Conservation (phyloP, 2,797 vertebrate genomes). For the Lophura swinhoii region DNA sequence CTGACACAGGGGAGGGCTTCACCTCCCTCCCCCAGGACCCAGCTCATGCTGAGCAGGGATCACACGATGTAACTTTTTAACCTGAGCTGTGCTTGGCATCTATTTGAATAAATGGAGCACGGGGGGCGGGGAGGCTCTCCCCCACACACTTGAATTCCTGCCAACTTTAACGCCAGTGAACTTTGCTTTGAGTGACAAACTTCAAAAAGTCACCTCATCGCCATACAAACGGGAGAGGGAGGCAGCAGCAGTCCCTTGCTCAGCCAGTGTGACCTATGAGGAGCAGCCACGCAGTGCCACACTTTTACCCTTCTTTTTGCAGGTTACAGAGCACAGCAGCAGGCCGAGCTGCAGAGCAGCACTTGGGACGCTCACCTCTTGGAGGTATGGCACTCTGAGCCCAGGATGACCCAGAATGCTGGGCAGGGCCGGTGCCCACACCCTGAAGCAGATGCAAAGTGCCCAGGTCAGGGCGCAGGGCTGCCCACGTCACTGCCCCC, state of each 20-base stretch:
- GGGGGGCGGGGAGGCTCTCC: neutral
- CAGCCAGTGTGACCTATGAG: neutral
- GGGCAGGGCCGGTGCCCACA: neutral
- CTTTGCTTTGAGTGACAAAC: constrained; percentile 57
- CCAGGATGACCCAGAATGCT: rapidly evolving
- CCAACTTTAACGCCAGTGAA: constrained; percentile 14
- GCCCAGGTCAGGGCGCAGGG: rapidly evolving
- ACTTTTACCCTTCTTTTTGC: rapidly evolving
- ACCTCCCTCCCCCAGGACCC: neutral
- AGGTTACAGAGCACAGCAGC: neutral
- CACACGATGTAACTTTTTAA: constrained; percentile 15
- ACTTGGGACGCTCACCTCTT: rapidly evolving
- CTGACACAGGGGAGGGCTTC: neutral
- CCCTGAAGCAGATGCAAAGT: rapidly evolving
- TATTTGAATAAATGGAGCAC: rapidly evolving
- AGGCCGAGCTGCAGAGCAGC: rapidly evolving
- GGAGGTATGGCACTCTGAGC: rapidly evolving
- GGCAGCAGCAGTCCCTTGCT: neutral
- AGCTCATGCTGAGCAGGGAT: neutral
- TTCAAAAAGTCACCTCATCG: neutral
- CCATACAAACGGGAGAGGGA: neutral
- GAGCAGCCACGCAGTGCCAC: neutral
- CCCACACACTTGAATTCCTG: neutral
- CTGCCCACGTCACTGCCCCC: neutral
- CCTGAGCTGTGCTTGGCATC: neutral